phyloP scores from a whole-genome alignment of 2,113 vertebrate species.

The Aythya baeri region DNA sequence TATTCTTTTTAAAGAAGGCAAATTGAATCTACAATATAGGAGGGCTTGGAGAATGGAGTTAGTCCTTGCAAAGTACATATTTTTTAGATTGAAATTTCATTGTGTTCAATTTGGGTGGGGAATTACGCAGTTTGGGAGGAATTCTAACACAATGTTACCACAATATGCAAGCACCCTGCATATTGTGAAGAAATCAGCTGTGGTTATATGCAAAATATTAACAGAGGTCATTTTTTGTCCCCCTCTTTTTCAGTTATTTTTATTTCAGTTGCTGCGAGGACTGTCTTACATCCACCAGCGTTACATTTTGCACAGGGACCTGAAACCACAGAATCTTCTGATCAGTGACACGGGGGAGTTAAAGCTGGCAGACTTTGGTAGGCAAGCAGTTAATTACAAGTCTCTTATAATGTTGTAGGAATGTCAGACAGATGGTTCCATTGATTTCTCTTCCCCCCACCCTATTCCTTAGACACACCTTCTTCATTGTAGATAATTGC shows the following conservation, averaged over 20 bases:
- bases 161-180: slow-evolving; percentile 39
- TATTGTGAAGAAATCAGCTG: slow-evolving; percentile 60
- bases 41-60: neutral
- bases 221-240: slow-evolving; percentile 74
- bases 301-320: slow-evolving; percentile 96
- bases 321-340: slow-evolving; percentile 97
- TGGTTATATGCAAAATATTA: slow-evolving; percentile 74
- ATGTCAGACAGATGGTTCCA: slow-evolving; percentile 78
- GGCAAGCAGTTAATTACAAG: slow-evolving; percentile 82
- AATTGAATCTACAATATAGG: neutral
- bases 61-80: neutral
- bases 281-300: slow-evolving; percentile 97
- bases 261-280: slow-evolving; percentile 95
- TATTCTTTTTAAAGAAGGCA: slow-evolving; percentile 39
- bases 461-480: slow-evolving; percentile 69
- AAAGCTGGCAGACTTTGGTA: slow-evolving; percentile 98
- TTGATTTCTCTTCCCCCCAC: slow-evolving; percentile 60
- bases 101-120: slow-evolving; percentile 36
- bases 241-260: slow-evolving; percentile 88
- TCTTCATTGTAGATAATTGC: slow-evolving; percentile 71
- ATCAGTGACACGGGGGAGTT: slow-evolving; percentile 97
- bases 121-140: neutral
- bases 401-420: slow-evolving; percentile 77
- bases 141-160: slow-evolving; percentile 41
- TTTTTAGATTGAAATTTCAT: slow-evolving; percentile 13